phyloP scores from a whole-genome alignment of 2,113 vertebrate genomes.

The Falcunculus frontatus region DNA sequence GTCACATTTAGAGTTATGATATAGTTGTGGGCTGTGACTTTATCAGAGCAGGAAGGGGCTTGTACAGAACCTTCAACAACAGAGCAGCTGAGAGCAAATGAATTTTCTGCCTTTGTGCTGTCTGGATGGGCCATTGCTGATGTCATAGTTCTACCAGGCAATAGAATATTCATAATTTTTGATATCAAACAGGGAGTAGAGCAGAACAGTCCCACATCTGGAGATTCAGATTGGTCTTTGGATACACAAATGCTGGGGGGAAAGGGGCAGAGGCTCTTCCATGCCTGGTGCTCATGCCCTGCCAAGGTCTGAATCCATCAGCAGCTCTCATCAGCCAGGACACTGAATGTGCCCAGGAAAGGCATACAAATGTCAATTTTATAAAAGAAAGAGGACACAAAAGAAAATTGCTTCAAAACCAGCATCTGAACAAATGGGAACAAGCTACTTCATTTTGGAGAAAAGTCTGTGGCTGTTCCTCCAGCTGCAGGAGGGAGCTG shows the following conservation, averaged over 20 bases:
- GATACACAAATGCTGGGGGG: rapidly evolving
- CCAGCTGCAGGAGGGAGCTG: not conserved
- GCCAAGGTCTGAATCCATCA: not conserved
- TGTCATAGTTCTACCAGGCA: not conserved
- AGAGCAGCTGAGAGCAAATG: not conserved
- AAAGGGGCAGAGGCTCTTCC: not conserved
- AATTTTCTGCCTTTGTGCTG: not conserved
- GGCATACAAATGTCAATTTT: not conserved
- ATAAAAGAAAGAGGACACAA: not conserved
- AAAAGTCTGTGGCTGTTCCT: not conserved
- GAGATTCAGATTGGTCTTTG: not conserved
- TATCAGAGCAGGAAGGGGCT: not conserved
- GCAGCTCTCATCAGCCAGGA: not conserved
- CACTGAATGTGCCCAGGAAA: rapidly evolving
- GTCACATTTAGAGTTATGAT: not conserved
- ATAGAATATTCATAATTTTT: not conserved
- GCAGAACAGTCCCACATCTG: not conserved
- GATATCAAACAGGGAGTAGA: not conserved
- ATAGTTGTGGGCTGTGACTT: not conserved
- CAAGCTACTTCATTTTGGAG: not conserved
- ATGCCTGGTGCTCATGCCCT: not conserved
- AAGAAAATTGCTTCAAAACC: not conserved
- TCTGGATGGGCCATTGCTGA: not conserved
- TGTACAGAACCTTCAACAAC: not conserved
- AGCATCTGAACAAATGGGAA: not conserved